A percentile compares a stretch with the other conserved stretches of the same genome.
These are phyloP conservation scores for Odontomyia ornata DNA, from an alignment of 2,888 invertebrate species.

Conservation along the genomic window DNA sequence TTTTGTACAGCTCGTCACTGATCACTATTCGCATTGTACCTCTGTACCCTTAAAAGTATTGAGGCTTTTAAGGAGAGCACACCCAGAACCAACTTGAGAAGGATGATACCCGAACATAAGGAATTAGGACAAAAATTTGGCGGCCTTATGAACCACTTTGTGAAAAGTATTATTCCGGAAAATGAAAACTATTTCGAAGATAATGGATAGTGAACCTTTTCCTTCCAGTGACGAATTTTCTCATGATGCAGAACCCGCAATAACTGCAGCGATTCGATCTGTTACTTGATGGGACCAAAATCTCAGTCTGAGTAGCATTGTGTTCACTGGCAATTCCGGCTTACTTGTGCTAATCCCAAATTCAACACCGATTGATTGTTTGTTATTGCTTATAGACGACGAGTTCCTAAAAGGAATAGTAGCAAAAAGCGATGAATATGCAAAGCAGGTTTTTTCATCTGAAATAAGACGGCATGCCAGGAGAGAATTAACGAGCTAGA, in stretches of 20 bases:
- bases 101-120: too few relatives aligned
- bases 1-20: too few relatives aligned
- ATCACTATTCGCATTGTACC: too few relatives aligned
- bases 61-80: too few relatives aligned
- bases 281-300: background rate
- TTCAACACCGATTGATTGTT: background rate
- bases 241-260: background rate
- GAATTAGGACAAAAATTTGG: too few relatives aligned
- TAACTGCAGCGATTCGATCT: background rate
- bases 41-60: too few relatives aligned
- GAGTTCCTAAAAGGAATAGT: background rate
- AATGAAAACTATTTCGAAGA: too few relatives aligned
- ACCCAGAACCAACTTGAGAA: too few relatives aligned
- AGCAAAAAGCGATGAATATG: background rate
- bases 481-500: background rate
- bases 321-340: background rate
- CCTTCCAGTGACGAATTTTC: slow-evolving; percentile 3
- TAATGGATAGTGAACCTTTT: too few relatives aligned
- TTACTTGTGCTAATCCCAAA: background rate
- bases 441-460: background rate
- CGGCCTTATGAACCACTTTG: too few relatives aligned
- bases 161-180: too few relatives aligned
- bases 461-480: background rate
- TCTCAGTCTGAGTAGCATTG: background rate
- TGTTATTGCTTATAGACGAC: background rate